These are phyloP conservation scores for Pristionchus japonicus DNA, from an alignment of 2,888 invertebrate species.

Conservation along the genomic window DNA sequence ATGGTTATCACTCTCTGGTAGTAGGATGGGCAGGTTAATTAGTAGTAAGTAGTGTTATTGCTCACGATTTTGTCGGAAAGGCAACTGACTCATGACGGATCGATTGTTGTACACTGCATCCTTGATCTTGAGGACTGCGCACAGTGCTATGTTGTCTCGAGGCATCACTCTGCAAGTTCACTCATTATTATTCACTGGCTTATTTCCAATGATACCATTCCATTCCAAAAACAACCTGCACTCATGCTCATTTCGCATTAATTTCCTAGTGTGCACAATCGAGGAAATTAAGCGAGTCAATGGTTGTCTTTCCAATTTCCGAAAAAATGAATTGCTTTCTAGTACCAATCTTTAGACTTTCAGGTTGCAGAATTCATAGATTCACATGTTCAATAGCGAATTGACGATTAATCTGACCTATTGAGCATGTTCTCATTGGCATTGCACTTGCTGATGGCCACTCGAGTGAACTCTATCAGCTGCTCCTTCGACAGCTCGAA, in stretches of 20 bases:
- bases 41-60: not conserved
- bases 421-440: constrained; percentile 87
- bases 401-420: constrained; percentile 48
- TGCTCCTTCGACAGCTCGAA: constrained; percentile 95
- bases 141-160: constrained; percentile 97
- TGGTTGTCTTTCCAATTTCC: not conserved
- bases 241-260: not conserved
- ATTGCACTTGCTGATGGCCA: constrained; percentile 98
- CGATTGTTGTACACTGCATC: constrained; percentile 93
- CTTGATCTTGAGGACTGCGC: constrained; percentile 93
- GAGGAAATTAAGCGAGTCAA: not conserved
- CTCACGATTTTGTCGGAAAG: not conserved
- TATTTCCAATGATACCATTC: not conserved
- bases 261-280: not conserved
- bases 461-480: constrained; percentile 84
- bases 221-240: not conserved
- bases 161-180: constrained; percentile 85
- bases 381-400: too few relatives aligned
- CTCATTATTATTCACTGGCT: not conserved
- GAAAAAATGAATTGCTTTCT: too few relatives aligned
- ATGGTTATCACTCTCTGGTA: not conserved
- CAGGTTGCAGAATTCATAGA: too few relatives aligned
- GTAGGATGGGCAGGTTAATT: not conserved
- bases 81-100: constrained; percentile 69
- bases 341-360: too few relatives aligned